Percentiles rank a stretch among this genome's conserved stretches.
phyloP scores from a whole-genome alignment of 2,797 vertebrate genomes.

The Sebastes vulpes region DNA sequence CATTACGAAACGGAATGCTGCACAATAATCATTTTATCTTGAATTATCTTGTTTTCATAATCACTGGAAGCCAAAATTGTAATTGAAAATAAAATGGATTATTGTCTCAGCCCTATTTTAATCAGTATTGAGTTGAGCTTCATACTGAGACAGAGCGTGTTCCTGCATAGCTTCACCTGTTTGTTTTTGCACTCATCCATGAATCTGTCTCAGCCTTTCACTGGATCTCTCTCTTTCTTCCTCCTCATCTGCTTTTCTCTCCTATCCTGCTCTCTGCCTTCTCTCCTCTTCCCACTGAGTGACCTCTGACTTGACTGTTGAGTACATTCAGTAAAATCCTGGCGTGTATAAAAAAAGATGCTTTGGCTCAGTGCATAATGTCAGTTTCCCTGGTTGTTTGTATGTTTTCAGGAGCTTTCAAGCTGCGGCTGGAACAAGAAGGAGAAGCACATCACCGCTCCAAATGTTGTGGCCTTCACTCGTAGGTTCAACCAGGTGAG shows the following conservation, averaged over 20 bases:
- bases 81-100: background rate
- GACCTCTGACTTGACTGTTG: slow-evolving; percentile 33
- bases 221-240: background rate
- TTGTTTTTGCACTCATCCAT: slow-evolving; percentile 21
- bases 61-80: no score
- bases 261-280: background rate
- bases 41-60: no score
- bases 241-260: slow-evolving; percentile 19
- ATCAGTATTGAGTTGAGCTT: background rate
- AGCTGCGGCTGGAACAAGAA: slow-evolving; percentile 99
- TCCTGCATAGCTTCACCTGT: background rate
- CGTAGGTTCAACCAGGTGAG: slow-evolving; percentile 99
- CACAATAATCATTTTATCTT: no score
- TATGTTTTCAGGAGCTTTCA: slow-evolving; percentile 91
- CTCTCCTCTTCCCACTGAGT: slow-evolving; percentile 10
- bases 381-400: slow-evolving; percentile 20
- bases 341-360: background rate
- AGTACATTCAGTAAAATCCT: slow-evolving; percentile 25
- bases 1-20: no score
- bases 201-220: background rate
- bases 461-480: slow-evolving; percentile 99
- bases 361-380: background rate
- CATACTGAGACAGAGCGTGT: background rate
- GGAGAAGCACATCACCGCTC: slow-evolving; percentile 97
- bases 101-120: background rate